Evolutionary conservation across 2,888 invertebrate species (phyloP), one percentile per base, ranked within the genome.

Genomic region (Cataglyphis rosenhaueri): DNA sequence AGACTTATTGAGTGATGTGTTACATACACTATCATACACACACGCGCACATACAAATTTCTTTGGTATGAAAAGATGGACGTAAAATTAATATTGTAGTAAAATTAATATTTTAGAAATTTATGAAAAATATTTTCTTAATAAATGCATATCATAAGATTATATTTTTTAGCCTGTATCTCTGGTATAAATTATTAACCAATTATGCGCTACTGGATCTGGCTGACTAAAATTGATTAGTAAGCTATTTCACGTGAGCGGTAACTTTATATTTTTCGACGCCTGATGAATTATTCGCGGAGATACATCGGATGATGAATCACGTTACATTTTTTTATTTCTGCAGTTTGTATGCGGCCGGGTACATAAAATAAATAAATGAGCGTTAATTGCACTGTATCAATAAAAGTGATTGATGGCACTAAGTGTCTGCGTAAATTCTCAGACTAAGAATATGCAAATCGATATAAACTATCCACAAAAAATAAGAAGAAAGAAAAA

Each of bases 271-370:
- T 78, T 78, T 71, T 78, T 78, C 70, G 41, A 68, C 57, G 41
- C 32, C 41, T 59, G 70, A 78, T 78, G n/a, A 78, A 78, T 78
- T 78, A 78, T 78, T 78, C 59, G 71, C 18, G 71, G 32, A 3
- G 12, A 78, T 70, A 78, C 44, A 68, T 70, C 59, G 78, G 25
- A 18, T 78, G 71, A 78, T 78, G 41, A 78, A 78, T 78, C 78
- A 44, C 35, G 44, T 18, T 44, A 68, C 18, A 59, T 25, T 44
- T 78, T 78, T 70, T 78, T 35, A 61, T 71, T 78, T 78, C 15
- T 32, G 25, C 78, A 48, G 3, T 6, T 21, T 35, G 21, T 59
- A 38, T 15, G 6, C 12, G 1, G 25, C 25, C 35, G 70, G 70
- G 44, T 78, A 59, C 44, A 38, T 4, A 41, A 55, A 76, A 76